phyloP scores from a whole-genome alignment of 2,888 invertebrate species.

The Pherbina coryleti region DNA sequence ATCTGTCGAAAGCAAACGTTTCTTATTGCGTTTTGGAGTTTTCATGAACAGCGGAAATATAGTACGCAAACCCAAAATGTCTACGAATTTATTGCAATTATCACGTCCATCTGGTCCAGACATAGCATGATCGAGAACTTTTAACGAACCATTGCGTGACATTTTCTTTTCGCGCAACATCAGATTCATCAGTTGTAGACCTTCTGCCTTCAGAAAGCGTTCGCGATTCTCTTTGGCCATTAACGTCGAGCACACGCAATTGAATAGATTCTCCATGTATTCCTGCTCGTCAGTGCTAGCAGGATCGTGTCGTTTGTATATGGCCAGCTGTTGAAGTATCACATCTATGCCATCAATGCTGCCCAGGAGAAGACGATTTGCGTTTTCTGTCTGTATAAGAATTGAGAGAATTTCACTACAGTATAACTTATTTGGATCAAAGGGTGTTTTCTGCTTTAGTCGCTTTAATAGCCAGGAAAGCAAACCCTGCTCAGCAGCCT shows the following conservation, averaged over 20 bases:
- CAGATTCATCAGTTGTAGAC: conserved; percentile 98
- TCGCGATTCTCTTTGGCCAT: conserved; percentile 91
- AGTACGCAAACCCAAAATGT: conserved; percentile 94
- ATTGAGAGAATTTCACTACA: conserved; percentile 96
- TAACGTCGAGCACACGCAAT: conserved; percentile 93
- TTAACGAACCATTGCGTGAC: conserved; percentile 94
- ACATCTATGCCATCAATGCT: conserved; percentile 94
- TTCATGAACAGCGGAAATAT: conserved; percentile 99
- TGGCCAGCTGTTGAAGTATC: conserved; percentile 92
- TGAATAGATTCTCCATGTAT: conserved; percentile 99
- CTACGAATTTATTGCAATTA: conserved; percentile 97
- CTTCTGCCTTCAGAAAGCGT: conserved; percentile 93
- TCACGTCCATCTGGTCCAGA: conserved; percentile 93
- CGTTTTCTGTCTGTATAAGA: conserved; percentile 89
- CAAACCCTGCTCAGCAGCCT: conserved; percentile 91
- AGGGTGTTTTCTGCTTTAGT: conserved; percentile 87
- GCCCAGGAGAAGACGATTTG: conserved; percentile 85
- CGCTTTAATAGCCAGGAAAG: conserved; percentile 93
- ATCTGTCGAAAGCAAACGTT: conserved; percentile 83
- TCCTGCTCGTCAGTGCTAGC: conserved; percentile 93
- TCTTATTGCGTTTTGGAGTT: conserved; percentile 89
- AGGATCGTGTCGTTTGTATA: conserved; percentile 96
- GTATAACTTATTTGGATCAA: conserved; percentile 95
- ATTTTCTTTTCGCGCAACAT: conserved; percentile 98
- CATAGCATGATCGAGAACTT: conserved; percentile 97